Evolutionary conservation across 1,140 invertebrate genomes (phyloP).

Genomic region (Sycobia sp.): DNA sequence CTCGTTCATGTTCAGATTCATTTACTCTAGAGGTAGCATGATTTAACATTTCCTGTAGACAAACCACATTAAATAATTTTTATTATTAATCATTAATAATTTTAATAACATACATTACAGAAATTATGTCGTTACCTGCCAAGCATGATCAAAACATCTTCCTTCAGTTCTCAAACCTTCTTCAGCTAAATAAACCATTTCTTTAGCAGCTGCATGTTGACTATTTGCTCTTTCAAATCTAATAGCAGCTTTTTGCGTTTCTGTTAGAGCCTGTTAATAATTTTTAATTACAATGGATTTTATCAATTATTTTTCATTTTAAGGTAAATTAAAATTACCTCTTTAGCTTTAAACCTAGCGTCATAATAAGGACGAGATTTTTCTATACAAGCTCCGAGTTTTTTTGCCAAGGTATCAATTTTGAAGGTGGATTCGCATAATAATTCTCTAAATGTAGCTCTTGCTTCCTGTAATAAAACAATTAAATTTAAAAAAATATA

Average conservation of each 20-base stretch:
- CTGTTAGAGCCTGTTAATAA: conserved; percentile 63
- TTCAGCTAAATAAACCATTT: conserved; percentile 91
- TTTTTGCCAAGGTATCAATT: conserved; percentile 81
- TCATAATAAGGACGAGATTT: conserved; percentile 92
- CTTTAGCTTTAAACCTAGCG: conserved; percentile 76
- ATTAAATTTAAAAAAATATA: conserved; percentile 21
- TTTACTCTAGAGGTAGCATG: conserved; percentile 89
- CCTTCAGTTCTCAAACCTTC: conserved; percentile 74
- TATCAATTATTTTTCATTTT: neutral
- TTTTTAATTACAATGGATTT: neutral
- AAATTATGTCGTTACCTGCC: conserved; percentile 70
- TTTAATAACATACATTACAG: conserved; percentile 1
- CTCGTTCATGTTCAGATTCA: conserved; percentile 74
- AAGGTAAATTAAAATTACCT: conserved; percentile 60
- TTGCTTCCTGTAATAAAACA: conserved; percentile 71
- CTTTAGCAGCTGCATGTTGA: conserved; percentile 91
- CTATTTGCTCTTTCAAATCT: conserved; percentile 92
- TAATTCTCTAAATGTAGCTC: conserved; percentile 80
- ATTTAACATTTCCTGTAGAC: conserved; percentile 85
- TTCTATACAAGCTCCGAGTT: conserved; percentile 85
- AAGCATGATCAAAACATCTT: conserved; percentile 81
- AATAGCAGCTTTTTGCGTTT: conserved; percentile 83
- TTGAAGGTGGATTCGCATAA: conserved; percentile 84
- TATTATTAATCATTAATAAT: neutral
- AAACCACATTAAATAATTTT: conserved; percentile 15